Base-by-base conservation (phyloP, 2,888 invertebrate genomes). In the Spodoptera picta region DNA sequence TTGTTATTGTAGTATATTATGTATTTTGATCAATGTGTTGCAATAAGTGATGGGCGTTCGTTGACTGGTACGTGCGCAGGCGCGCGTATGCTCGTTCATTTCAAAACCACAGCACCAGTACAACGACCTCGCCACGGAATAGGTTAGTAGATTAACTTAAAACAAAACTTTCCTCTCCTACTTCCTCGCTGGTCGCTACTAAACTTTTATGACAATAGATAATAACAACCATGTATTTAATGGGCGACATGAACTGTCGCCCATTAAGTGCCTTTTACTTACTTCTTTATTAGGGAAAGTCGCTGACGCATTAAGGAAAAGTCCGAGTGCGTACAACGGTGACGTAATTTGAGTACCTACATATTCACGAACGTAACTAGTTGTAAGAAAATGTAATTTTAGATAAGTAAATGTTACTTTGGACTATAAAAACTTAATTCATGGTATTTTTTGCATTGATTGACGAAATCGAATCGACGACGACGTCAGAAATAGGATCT, bases 111-210 rank as follows among this genome's bases (percentile, higher is more conserved):
- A 72, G 85, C 83, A 81, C 55, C 60, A 75, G 87, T 86, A 81
- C 88, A 86, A 83, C 72, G 86, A 87, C 88, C 88, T 88, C 89
- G 86, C 65, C 57, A 63, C 77, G 73, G 78, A 83, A 83, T 84
- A 76, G 77, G 82, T 81, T 80, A 81, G 73, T 81, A 75, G 80
- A 83, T 66, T 81, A 75, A n/a, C n/a, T n/a, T n/a, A n/a, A n/a
- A n/a, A n/a, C n/a, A n/a, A n/a, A n/a, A n/a, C n/a, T n/a, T n/a
- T n/a, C n/a, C n/a, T n/a, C 79, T 67, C 65, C 69, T 66, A 82
- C 80, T 87, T 86, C 82, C 84, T 80, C 67, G 49, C 71, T 69
- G 54, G 65, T 79, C 68, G 58, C 71, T 66, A 65, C 59, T 56
- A 48, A 57, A 65, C 12, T 64, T 72, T 76, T 68, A 75, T 57